Conservation (phyloP, 2,888 invertebrate species). For the Hydrotaea cyrtoneurina region DNA sequence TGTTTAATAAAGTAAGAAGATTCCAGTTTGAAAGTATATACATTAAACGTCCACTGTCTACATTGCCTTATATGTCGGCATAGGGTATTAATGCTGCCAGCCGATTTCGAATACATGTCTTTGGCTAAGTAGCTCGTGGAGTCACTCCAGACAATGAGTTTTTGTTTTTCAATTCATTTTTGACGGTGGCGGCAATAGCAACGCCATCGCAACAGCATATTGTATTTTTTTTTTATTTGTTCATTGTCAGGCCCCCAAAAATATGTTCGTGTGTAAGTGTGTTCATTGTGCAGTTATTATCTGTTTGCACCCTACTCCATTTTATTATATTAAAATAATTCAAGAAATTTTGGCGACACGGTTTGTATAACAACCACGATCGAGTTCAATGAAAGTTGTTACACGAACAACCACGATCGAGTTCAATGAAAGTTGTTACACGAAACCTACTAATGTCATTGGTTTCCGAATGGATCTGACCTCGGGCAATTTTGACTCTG, state of each 20-base stretch:
- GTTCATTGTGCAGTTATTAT: not conserved
- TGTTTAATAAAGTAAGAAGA: too few relatives aligned
- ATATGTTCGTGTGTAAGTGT: not conserved
- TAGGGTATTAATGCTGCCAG: not conserved
- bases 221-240: conserved; percentile 10
- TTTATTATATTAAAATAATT: too few relatives aligned
- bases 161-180: conserved; percentile 12
- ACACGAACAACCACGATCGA: too few relatives aligned
- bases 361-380: too few relatives aligned
- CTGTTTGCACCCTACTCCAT: too few relatives aligned
- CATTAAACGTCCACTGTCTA: not conserved
- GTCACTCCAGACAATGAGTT: conserved; percentile 33
- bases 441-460: too few relatives aligned
- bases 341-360: too few relatives aligned
- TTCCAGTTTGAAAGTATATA: not conserved
- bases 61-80: not conserved
- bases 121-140: not conserved
- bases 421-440: too few relatives aligned
- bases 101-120: not conserved
- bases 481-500: too few relatives aligned
- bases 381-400: too few relatives aligned
- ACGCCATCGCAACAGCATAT: not conserved
- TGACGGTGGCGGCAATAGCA: not conserved
- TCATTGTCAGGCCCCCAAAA: conserved; percentile 1
- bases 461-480: too few relatives aligned